Conservation (phyloP, 2,113 vertebrate species). For the Heptranchias perlo region DNA sequence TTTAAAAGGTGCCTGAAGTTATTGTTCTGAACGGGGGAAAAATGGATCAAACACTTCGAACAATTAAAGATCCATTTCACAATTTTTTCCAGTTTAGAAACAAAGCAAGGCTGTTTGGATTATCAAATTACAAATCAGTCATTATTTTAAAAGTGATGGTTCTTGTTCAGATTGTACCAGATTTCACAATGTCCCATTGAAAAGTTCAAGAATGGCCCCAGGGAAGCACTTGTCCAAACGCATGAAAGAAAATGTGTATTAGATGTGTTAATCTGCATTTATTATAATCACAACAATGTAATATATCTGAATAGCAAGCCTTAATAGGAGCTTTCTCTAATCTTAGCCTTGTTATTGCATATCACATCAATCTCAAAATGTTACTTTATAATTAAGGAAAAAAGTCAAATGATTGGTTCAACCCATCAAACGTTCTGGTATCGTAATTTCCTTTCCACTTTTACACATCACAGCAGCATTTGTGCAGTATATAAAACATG, state of each 20-base stretch:
- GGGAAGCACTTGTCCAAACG: neutral
- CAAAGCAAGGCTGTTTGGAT: neutral
- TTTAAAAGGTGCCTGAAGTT: neutral
- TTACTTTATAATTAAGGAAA: neutral
- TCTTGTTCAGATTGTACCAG: neutral
- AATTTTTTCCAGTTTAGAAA: neutral
- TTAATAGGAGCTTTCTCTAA: neutral
- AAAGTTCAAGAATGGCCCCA: slow-evolving; percentile 14
- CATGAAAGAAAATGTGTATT: slow-evolving; percentile 16
- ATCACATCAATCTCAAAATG: neutral
- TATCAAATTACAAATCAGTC: slow-evolving; percentile 9
- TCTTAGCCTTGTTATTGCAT: neutral
- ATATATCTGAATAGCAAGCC: neutral
- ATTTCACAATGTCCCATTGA: slow-evolving; percentile 1
- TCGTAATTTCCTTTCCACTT: neutral
- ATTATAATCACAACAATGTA: slow-evolving; percentile 16
- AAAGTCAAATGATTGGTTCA: neutral
- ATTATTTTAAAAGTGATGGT: neutral
- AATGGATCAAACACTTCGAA: neutral
- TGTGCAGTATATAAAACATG: neutral
- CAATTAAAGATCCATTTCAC: neutral
- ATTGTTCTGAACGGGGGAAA: neutral
- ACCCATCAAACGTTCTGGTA: neutral
- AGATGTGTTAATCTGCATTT: slow-evolving; percentile 2
- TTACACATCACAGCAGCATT: neutral